These are phyloP conservation scores for Megaceryle torquata DNA, from an alignment of 2,113 vertebrate species.

Conservation along the genomic window DNA sequence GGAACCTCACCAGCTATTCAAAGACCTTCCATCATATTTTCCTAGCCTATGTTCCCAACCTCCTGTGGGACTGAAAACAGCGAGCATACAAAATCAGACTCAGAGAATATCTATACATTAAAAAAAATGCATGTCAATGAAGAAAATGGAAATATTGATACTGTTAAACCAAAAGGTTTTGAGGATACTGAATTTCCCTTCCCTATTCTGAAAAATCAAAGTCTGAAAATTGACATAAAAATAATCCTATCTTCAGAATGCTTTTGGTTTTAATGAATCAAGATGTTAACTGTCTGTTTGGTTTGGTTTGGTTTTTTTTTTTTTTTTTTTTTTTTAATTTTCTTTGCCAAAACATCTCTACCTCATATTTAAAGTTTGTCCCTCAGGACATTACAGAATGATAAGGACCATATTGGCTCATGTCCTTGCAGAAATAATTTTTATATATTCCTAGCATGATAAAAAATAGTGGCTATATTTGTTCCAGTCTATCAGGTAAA, in stretches of 20 bases:
- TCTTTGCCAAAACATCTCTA: neutral
- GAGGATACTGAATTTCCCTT: neutral
- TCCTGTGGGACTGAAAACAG: neutral
- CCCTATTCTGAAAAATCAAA: neutral
- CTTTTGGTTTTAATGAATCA: neutral
- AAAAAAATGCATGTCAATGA: neutral
- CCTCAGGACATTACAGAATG: neutral
- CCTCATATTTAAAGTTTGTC: neutral
- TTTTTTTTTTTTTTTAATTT: neutral
- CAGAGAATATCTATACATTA: neutral
- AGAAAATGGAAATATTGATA: neutral
- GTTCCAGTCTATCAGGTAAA: conserved; percentile 67
- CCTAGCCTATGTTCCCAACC: neutral
- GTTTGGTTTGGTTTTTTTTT: neutral
- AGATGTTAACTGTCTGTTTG: neutral
- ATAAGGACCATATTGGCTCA: neutral
- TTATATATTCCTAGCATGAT: conserved; percentile 29
- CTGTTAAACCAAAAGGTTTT: neutral
- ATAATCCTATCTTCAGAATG: neutral
- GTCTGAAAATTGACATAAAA: neutral
- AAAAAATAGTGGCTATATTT: conserved; percentile 61
- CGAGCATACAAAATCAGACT: neutral
- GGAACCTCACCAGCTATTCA: neutral
- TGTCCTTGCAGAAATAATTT: neutral
- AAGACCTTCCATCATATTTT: neutral